phyloP scores from a whole-genome alignment of 1,140 invertebrate species.

The Leucophenga varia region DNA sequence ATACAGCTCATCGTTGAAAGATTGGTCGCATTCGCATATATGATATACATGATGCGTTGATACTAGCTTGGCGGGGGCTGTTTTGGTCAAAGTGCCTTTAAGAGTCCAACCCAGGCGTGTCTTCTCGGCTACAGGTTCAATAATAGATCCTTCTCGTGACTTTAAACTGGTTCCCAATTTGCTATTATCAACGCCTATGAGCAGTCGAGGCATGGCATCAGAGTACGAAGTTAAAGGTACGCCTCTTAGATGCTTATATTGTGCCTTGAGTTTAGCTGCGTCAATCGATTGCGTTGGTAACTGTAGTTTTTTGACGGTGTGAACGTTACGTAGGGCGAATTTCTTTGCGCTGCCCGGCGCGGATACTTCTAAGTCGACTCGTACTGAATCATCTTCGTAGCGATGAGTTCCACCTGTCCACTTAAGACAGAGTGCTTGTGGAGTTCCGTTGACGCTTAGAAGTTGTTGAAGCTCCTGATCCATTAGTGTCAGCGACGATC shows the following conservation, averaged over 20 bases:
- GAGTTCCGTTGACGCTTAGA: neutral
- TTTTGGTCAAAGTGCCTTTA: neutral
- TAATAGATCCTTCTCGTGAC: neutral
- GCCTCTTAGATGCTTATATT: too few relatives aligned
- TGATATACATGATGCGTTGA: too few relatives aligned
- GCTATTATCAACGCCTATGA: neutral
- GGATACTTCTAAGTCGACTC: constrained; percentile 1
- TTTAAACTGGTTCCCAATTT: neutral
- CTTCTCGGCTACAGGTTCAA: neutral
- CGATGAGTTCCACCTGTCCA: constrained; percentile 2
- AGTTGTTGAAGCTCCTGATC: neutral
- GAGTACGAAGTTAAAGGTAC: too few relatives aligned
- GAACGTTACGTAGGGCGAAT: too few relatives aligned
- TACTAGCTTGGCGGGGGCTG: too few relatives aligned
- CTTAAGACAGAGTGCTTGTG: constrained; percentile 3
- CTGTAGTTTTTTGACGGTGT: too few relatives aligned
- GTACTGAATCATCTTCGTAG: too few relatives aligned
- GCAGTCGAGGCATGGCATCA: too few relatives aligned
- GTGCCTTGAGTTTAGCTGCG: too few relatives aligned
- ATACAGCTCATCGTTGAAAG: too few relatives aligned
- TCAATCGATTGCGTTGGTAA: neutral
- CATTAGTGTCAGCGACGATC: constrained; percentile 2
- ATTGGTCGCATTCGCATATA: too few relatives aligned
- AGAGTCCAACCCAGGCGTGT: constrained; percentile 11
- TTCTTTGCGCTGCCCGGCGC: too few relatives aligned